Base-by-base conservation (phyloP, 2,113 vertebrate genomes). In the Bambusicola thoracicus region DNA sequence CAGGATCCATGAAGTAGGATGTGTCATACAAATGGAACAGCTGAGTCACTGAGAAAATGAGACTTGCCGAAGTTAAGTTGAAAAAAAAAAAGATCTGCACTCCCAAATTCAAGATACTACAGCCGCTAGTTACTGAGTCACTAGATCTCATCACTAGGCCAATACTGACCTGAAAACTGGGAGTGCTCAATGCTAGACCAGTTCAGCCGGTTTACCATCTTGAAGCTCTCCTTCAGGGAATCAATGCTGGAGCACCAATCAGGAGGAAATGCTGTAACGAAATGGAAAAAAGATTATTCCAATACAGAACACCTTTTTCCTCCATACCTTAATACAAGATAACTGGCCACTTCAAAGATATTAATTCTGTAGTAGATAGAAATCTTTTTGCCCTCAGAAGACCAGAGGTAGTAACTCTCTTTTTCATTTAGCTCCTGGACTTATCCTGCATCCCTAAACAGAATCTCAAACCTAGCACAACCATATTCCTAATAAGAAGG, bases 131-230 rank as follows among this genome's bases (percentile, higher is more conserved):
- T 85, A 81, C 2, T 44, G 46, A 61, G 40, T 67, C 59, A 81
- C 29, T 51, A 69, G 32, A 59, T 13, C 41, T 40, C 24, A 34
- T 27, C 62, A 59, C 56, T 44, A 55, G 66, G 40, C 67, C 67
- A 82, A 36, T 43, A 97, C 98, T 95, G 59, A 99, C 99, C 99
- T 98, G 99, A 99, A 95, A 99, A 98, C 67, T 98, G 97, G 66
- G 98, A 98, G 94, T 99, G 98, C 92, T 99, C 99, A 66, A 99
- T 99, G 97, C 98, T 99, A 62, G 99, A 98, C 99, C 99, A 99
- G 96, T 99, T 99, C 93, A 99, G 98, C 90, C 96, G 98, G 95
- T 98, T 99, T 90, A 99, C 99, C 87, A 99, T 99, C 96, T 98
- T 99, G 97, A 99, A 99, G 93, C 99, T 99, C 97, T 99, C 98